These are phyloP conservation scores for Mormyrus lacerda DNA, from an alignment of 2,113 vertebrate genomes.

Conservation along the genomic window DNA sequence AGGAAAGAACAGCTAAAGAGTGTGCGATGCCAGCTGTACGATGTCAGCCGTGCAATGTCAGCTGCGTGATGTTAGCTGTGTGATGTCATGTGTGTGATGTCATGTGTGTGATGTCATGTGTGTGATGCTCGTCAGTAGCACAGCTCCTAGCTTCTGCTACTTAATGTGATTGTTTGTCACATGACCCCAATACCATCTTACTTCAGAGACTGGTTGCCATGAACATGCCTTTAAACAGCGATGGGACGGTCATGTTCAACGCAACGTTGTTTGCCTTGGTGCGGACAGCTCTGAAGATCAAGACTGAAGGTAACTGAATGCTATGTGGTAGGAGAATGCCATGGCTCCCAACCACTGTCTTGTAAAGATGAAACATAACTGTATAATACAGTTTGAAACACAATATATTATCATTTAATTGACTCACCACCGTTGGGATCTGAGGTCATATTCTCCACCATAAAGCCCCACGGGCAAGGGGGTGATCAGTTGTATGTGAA, in stretches of 20 bases:
- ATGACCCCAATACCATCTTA: slow-evolving; percentile 29
- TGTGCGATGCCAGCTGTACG: background rate
- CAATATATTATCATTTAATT: background rate
- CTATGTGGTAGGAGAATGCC: background rate
- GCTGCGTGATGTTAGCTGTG: background rate
- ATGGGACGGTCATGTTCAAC: slow-evolving; percentile 98
- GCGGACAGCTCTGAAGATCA: slow-evolving; percentile 95
- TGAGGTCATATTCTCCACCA: background rate
- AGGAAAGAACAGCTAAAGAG: background rate
- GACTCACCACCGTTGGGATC: background rate
- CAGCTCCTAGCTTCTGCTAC: background rate
- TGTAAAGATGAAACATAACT: background rate
- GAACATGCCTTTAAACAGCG: slow-evolving; percentile 99
- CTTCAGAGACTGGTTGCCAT: slow-evolving; percentile 92
- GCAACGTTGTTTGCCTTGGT: slow-evolving; percentile 95
- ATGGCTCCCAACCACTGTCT: background rate
- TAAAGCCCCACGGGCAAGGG: background rate
- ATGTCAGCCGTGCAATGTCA: background rate
- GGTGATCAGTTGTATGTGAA: background rate
- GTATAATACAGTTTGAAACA: background rate
- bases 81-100: background rate
- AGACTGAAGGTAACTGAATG: slow-evolving; percentile 83
- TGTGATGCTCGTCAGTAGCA: background rate
- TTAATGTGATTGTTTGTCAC: background rate
- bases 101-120: background rate